These are phyloP conservation scores for Ataeniobius toweri DNA, from an alignment of 2,797 vertebrate genomes.

Conservation along the genomic window DNA sequence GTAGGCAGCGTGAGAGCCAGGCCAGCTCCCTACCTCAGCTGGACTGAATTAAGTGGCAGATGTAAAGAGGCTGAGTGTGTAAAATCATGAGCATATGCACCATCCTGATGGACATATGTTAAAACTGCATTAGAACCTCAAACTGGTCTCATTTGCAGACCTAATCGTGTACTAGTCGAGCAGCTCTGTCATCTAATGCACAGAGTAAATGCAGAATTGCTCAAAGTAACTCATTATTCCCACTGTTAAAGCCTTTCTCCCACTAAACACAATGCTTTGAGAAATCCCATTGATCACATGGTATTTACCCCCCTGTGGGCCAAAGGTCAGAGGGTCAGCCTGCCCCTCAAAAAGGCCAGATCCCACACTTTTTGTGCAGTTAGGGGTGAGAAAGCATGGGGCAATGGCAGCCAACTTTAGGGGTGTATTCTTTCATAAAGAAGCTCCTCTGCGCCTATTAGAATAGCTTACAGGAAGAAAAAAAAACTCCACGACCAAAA, in stretches of 20 bases:
- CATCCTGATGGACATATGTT: conserved; percentile 32
- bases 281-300: conserved; percentile 97
- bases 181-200: conserved; percentile 31
- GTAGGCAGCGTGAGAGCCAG: conserved; percentile 75
- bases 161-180: conserved; percentile 36
- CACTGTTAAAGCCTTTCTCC: conserved; percentile 54
- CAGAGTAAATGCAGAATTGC: conserved; percentile 44
- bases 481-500: conserved; percentile 50
- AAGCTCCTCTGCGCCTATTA: conserved; percentile 69
- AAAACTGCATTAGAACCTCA: conserved; percentile 39
- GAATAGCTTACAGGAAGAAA: conserved; percentile 66
- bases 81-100: conserved; percentile 59
- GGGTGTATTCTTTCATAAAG: conserved; percentile 71
- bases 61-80: conserved; percentile 61
- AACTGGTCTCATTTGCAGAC: conserved; percentile 28
- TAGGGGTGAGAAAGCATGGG: conserved; percentile 87
- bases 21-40: conserved; percentile 62
- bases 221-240: conserved; percentile 68
- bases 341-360: conserved; percentile 85
- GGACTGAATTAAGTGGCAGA: conserved; percentile 69
- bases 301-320: conserved; percentile 94
- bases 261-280: conserved; percentile 80
- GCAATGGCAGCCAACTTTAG: conserved; percentile 85
- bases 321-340: conserved; percentile 93
- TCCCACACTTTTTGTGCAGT: conserved; percentile 92